Evolutionary conservation across 92 coral and sea anemone species (phyloP), one percentile per base, ranked within the genome.

Genomic region (Blastomussa wellsi): DNA sequence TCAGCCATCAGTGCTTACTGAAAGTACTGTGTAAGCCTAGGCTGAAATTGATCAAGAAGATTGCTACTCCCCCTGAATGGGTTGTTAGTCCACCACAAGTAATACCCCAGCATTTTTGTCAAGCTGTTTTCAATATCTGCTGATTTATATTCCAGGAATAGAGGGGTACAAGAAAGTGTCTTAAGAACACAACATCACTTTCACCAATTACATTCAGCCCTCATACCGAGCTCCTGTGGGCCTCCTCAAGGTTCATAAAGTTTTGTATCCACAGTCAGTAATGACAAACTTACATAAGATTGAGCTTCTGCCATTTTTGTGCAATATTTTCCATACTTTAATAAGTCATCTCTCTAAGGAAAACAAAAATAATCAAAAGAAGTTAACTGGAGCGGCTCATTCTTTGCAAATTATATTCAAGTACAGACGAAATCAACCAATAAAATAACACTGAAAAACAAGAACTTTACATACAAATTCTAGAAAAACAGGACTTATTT

Each of bases 261-360:
- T 29, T 1, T 26, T 41, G 29, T 6, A 72, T 41, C 16, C 9
- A 41, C n/a, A 29, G 37, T 19, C 11, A 42, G 28, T 28, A 38
- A 14, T 1, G 12, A 24, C 6, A 14, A n/a, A 73, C 98, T 92
- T 87, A 96, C 99, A 88, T 93, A 89, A 48, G 81, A 82, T 84
- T 97, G 99, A 15, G 99, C 99, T 37, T 92, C 93, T 24, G 93
- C 96, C 99, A 97, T 97, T 88, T 95, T 89, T 81, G 98, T 89
- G 84, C 99, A 97, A 74, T 93, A 97, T 86, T 97, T 90, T 74
- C 99, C 99, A 92, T 97, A 97, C 80, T 94, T 95, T 32, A 97
- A 84, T 37, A 96, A 87, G 16, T 97, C 95, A 82, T 93, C 92
- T 86, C 88, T 97, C 99, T 97, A 83, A 31, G 68, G 74, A 31